Percentiles rank a stretch among this genome's conserved stretches.
phyloP scores from a whole-genome alignment of 2,888 invertebrate genomes.

The Acheta domesticus region DNA sequence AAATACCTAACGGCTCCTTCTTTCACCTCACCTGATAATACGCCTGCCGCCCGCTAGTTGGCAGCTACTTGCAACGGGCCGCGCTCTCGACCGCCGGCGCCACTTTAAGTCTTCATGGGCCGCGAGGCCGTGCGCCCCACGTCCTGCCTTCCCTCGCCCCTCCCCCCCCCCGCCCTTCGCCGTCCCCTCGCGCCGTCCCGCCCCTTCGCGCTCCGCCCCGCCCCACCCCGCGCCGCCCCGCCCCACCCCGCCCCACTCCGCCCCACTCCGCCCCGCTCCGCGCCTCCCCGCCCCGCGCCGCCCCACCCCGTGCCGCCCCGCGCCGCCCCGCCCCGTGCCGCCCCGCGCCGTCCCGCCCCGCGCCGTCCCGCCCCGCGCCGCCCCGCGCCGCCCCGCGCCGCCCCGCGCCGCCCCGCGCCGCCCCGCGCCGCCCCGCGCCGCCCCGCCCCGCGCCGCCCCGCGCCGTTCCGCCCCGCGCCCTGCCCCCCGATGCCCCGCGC shows the following conservation, averaged over 20 bases:
- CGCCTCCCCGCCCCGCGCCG: neutral
- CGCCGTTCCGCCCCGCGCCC: neutral
- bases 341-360: neutral
- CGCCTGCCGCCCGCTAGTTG: too few species aligned
- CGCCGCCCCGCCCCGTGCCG: neutral
- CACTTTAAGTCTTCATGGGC: conserved; percentile 4
- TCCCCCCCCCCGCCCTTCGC: neutral
- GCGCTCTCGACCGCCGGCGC: neutral
- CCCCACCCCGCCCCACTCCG: too few species aligned
- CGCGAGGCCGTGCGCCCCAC: neutral
- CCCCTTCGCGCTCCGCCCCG: neutral
- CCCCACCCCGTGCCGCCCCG: neutral
- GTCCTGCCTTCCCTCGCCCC: neutral
- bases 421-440: neutral
- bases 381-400: neutral
- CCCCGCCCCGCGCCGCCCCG: neutral
- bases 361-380: neutral
- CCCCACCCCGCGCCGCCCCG: neutral
- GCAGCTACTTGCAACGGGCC: too few species aligned
- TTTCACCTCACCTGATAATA: too few species aligned
- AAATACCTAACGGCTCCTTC: too few species aligned
- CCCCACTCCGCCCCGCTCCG: neutral
- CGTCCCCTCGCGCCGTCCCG: neutral
- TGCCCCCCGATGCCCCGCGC: neutral
- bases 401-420: neutral